Base-by-base conservation (phyloP, 2,888 invertebrate genomes). In the Drosophila meridionalis region DNA sequence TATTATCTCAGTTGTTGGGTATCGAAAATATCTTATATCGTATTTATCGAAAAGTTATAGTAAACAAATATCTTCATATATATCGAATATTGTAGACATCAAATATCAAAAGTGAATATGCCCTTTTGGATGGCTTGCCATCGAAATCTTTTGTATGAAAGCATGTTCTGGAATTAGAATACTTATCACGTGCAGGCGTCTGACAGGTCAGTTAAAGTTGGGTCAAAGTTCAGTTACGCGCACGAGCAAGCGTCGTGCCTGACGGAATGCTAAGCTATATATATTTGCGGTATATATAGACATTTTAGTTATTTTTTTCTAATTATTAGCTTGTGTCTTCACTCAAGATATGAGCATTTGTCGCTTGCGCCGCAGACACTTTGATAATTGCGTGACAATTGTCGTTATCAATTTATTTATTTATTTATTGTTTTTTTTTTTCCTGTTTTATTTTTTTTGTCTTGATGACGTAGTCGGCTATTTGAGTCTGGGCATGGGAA, bases 261-360 rank as follows among this genome's bases (percentile, higher is more conserved):
- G 53, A 26, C 11, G 28, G 14, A 28, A 58, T 36, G 26, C n/a
- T n/a, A 28, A 34, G 50, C 30, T 57, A 32, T 34, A 26, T 34
- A 48, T 48, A 30, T 45, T 20, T 20, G 20, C 0, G 20, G 4
- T 48, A 48, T 30, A 30, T 48, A 48, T 30, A 48, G 48, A 52
- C n/a, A 34, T 11, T 52, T 52, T 52, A 52, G 32, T 34, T 50
- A n/a, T 28, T 50, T 50, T 20, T 34, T 64, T 52, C 9, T 65
- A 66, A 65, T 66, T 66, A 64, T 56, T 56, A 45, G 52, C 28
- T 38, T 57, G 47, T 66, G 52, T 61, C 40, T 40, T n/a, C 40
- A 11, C 12, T 56, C 11, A 40, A 68, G 73, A 68, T 75, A 74
- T 75, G 73, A 50, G 43, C 28, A 48, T 73, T 66, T 42, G 43